These are phyloP conservation scores for Blomia tropicalis DNA, from an alignment of 2,888 invertebrate genomes.

Conservation along the genomic window DNA sequence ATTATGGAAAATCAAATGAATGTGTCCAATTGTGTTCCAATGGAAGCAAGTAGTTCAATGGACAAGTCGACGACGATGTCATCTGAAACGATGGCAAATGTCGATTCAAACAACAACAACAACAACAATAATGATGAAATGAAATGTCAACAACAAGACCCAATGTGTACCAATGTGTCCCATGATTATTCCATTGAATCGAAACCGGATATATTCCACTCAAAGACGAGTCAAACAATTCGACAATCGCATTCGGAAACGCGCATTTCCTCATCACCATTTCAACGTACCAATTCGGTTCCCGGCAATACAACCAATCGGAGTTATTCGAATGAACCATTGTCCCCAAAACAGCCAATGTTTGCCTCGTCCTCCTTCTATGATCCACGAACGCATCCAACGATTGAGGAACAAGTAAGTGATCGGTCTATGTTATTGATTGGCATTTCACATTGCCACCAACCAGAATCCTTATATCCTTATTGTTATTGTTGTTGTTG, in stretches of 20 bases:
- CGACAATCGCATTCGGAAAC: not conserved
- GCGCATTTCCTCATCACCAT: not conserved
- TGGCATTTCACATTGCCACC: too few relatives aligned
- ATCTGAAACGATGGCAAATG: too few relatives aligned
- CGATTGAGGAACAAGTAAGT: conserved; percentile 13
- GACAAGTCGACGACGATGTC: conserved; percentile 6
- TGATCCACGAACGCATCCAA: conserved; percentile 15
- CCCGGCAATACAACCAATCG: not conserved
- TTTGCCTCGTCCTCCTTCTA: conserved; percentile 14
- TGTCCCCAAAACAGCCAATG: not conserved
- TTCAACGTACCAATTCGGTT: not conserved
- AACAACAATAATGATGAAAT: not conserved
- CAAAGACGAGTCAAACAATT: not conserved
- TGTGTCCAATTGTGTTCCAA: not conserved
- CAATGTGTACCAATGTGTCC: too few relatives aligned
- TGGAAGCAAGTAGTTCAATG: not conserved
- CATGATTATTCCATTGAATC: too few relatives aligned
- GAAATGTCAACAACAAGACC: too few relatives aligned
- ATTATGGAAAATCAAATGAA: not conserved
- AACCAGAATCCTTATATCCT: too few relatives aligned
- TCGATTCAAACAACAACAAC: conserved; percentile 6
- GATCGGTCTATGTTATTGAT: not conserved
- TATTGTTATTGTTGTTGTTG: too few relatives aligned
- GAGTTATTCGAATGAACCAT: not conserved
- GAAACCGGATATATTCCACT: not conserved